Evolutionary conservation across 2,113 vertebrate genomes (phyloP), one percentile per base, ranked within the genome.

Genomic region (Gymnarchus niloticus): DNA sequence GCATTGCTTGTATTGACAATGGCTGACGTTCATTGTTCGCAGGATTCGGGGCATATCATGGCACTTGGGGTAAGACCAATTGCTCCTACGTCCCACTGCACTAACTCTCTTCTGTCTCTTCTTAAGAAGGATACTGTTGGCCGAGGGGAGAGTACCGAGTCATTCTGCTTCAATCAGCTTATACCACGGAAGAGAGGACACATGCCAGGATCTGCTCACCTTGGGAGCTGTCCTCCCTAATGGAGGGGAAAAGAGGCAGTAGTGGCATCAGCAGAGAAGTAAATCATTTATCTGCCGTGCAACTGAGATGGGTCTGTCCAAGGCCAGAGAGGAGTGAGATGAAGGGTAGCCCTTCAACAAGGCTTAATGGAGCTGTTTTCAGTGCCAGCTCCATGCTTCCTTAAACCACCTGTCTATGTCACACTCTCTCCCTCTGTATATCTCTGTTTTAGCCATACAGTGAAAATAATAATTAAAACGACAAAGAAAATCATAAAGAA

Each of bases 161-260:
- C 77, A 81, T 81, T 81, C 77, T 9, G 48, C 77, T 81, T 81
- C 48, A 51, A 81, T 49, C 77, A 81, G 77, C 48, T 51, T 81
- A 51, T 81, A 25, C 77, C 48, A 81, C 21, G 48, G 44, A 81
- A 81, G 44, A 51, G 49, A 23, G 48, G 77, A 81, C 48, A 81
- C 44, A 48, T 81, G 48, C 77, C n/a, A 48, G 44, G 77, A 81
- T 44, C 48, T 46, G 23, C 3, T 81, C 48, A 81, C 77, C 48
- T 81, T 81, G 77, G 77, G 48, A 81, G 48, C 3, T 81, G 77
- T 81, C 77, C 77, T 81, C 77, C 77, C 8, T 81, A 81, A 48
- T 81, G 44, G 44, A 9, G 77, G 46, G 8, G 33, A 25, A n/a
- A 28, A 44, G 48, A 81, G 48, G n/a, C 28, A 73, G 65, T 33